phyloP scores from a whole-genome alignment of 2,797 vertebrate species.

The Coracias cyanogaster region DNA sequence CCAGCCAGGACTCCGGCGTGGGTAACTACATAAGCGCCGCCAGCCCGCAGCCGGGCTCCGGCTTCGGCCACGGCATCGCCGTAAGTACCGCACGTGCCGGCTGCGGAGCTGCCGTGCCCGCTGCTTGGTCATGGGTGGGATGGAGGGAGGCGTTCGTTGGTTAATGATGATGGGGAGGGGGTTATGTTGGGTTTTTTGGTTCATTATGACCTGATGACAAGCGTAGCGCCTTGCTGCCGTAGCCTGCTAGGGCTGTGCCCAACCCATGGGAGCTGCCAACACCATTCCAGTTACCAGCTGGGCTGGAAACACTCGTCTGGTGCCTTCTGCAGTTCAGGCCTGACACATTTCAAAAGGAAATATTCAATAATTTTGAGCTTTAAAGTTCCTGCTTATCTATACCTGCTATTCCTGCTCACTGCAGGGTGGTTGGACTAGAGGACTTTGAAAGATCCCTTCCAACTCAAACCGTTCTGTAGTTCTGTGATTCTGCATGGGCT shows the following conservation, averaged over 20 bases:
- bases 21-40: conserved; percentile 91
- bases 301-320: not conserved
- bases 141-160: rapidly evolving
- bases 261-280: not conserved
- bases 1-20: conserved; percentile 96
- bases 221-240: not conserved
- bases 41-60: conserved; percentile 96
- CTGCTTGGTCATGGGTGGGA: rapidly evolving
- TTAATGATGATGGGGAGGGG: rapidly evolving
- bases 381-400: not conserved
- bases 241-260: not conserved
- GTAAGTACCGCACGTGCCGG: conserved; percentile 82
- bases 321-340: not conserved
- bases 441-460: not conserved
- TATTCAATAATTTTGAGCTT: not conserved
- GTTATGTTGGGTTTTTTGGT: rapidly evolving
- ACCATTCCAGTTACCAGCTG: rapidly evolving
- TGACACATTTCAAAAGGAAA: rapidly evolving
- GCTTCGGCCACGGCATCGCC: conserved; percentile 94
- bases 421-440: not conserved
- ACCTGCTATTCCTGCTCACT: not conserved
- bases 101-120: rapidly evolving
- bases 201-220: rapidly evolving
- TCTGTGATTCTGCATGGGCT: not conserved
- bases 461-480: not conserved